Conservation (phyloP, 2,888 invertebrate species). For the Ophion costatus region DNA sequence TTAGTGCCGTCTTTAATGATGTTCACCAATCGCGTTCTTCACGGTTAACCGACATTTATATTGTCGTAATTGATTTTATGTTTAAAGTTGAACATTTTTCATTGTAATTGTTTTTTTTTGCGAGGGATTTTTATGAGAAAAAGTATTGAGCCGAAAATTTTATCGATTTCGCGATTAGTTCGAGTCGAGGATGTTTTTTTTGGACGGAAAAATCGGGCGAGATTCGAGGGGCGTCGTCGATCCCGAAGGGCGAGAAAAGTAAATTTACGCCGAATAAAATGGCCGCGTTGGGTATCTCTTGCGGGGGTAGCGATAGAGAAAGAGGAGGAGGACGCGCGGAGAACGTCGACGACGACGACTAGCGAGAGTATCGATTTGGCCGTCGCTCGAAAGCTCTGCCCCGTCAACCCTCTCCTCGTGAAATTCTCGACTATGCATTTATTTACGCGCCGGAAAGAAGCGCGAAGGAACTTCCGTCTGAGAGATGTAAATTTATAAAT, state of each 20-base stretch:
- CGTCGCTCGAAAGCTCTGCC: conserved; percentile 58
- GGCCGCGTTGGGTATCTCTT: conserved; percentile 71
- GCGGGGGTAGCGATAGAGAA: conserved; percentile 41
- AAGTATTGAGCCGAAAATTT: neutral
- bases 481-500: too few relatives aligned
- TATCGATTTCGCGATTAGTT: neutral
- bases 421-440: neutral
- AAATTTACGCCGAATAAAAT: conserved; percentile 77
- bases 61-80: too few relatives aligned
- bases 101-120: neutral
- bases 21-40: too few relatives aligned
- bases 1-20: too few relatives aligned
- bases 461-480: neutral
- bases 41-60: too few relatives aligned
- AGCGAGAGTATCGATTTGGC: conserved; percentile 79
- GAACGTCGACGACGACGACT: conserved; percentile 51
- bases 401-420: conserved; percentile 36
- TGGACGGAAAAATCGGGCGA: neutral
- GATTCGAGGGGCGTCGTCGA: conserved; percentile 28
- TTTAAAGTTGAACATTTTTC: neutral
- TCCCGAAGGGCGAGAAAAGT: conserved; percentile 69
- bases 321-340: conserved; percentile 49
- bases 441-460: neutral
- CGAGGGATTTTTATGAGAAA: neutral
- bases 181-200: neutral